Evolutionary conservation across 2,888 invertebrate genomes (phyloP).

Genomic region (Kuschelorhynchus macadamiae): DNA sequence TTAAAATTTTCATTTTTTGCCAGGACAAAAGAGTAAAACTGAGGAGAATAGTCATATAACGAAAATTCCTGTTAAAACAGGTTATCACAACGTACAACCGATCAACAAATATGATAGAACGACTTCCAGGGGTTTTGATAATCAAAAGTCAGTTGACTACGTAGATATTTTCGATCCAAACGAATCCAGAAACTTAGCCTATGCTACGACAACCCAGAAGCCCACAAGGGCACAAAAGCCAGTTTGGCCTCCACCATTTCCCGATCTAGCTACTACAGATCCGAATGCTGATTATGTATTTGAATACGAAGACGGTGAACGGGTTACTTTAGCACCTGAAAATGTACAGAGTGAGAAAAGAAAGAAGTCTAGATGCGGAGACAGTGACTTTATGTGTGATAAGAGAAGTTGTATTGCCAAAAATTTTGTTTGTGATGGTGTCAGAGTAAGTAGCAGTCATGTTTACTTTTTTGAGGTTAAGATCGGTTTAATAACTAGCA

Average conservation of each 20-base stretch:
- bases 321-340: constrained; percentile 57
- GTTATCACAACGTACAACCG: constrained; percentile 15
- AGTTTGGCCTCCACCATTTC: constrained; percentile 60
- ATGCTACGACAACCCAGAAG: constrained; percentile 50
- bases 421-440: constrained; percentile 73
- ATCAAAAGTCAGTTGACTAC: constrained; percentile 49
- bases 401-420: constrained; percentile 70
- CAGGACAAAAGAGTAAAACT: background rate
- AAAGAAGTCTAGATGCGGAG: constrained; percentile 53
- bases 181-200: constrained; percentile 35
- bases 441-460: constrained; percentile 66
- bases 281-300: constrained; percentile 64
- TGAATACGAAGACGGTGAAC: constrained; percentile 61
- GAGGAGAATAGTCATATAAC: constrained; percentile 22
- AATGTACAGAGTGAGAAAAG: constrained; percentile 50
- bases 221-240: constrained; percentile 35
- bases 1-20: background rate
- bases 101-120: constrained; percentile 32
- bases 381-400: constrained; percentile 69
- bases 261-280: constrained; percentile 56
- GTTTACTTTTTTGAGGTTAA: too few relatives aligned
- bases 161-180: constrained; percentile 53
- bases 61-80: constrained; percentile 21
- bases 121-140: constrained; percentile 37
- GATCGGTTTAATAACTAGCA: too few relatives aligned